Base-by-base conservation (phyloP, 2,888 invertebrate genomes). In the Clostera curtula region DNA sequence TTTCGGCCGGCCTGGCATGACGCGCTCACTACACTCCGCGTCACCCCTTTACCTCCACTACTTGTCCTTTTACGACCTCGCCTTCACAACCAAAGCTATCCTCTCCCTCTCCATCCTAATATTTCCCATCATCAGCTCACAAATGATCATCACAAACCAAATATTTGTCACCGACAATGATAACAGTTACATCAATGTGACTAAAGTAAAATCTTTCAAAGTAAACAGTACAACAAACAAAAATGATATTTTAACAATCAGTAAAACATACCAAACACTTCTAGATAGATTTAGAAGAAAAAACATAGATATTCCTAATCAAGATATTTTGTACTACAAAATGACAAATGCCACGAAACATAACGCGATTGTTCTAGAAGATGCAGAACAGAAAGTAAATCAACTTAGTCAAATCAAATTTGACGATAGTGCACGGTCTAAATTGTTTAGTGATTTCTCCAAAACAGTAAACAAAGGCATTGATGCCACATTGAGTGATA, bases 1-100 rank as follows among this genome's bases (percentile, higher is more conserved):
- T 35, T 61, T 45, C 59, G 48, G 72, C 64, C 66, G 64, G 61
- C 74, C 65, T 75, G 82, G 79, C 62, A 82, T 82, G 82, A 75
- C 70, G 77, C 70, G 63, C 52, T 56, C 56, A 57, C 58, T 54
- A 56, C 61, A 52, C 44, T 56, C 45, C 50, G 29, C 55, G 40
- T 47, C 53, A 29, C 52, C 65, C 67, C 64, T 51, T 30, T 45
- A 66, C 69, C 68, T 68, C 58, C 63, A n/a, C n/a, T n/a, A 48
- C 56, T 69, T 62, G 67, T 45, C 76, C 74, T 67, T 70, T 53
- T 66, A 56, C 57, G 75, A 60, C 45, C 49, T 62, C 41, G 55
- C 55, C 68, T 70, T 68, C 31, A 52, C 56, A 51, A 38, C 68
- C 52, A 33, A 39, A 13, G 48, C 53, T 39, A 14, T 63, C 58